Base-by-base conservation (phyloP, 2,797 vertebrate genomes). In the Scarus forsteni region DNA sequence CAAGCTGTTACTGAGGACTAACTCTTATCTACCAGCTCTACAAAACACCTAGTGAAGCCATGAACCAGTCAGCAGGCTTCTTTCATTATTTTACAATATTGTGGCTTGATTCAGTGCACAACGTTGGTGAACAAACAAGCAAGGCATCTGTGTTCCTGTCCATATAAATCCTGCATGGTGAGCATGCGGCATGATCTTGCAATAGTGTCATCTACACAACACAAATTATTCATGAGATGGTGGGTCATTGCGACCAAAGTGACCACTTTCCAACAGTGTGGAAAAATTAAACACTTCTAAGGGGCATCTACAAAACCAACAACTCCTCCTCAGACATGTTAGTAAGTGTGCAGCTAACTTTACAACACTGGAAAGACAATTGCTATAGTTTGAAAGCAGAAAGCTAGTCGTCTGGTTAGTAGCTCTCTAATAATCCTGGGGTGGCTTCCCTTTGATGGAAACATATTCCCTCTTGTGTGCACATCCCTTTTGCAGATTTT, bases 121-220 rank as follows among this genome's bases (percentile, higher is more conserved):
- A 91, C 90, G 79, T 92, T 71, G 78, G 89, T 92, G 89, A 92
- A 89, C 88, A 94, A 93, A 92, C 91, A 92, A 94, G 92, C 93
- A 93, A 92, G 93, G 93, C 92, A 93, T 94, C 92, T 91, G 90
- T 94, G 90, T 93, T 91, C 86, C 89, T 87, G 92, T 93, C 86
- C 90, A 85, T 91, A 89, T 64, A 85, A 91, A 88, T 88, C 87
- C 89, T 91, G 88, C 89, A 92, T 83, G 92, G 86, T 89, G 88
- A 90, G 89, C 90, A 92, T 90, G 90, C 91, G 88, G 88, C 81
- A 89, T 80, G 85, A 84, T 91, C 78, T 87, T 79, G 85, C 73
- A 85, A 85, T 77, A 82, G 85, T 90, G 90, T 86, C 74, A 79
- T 83, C 77, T 73, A 87, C 78, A 90, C 85, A 87, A 87, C 81